phyloP scores from a whole-genome alignment of 2,113 vertebrate genomes.

The Otis tarda region DNA sequence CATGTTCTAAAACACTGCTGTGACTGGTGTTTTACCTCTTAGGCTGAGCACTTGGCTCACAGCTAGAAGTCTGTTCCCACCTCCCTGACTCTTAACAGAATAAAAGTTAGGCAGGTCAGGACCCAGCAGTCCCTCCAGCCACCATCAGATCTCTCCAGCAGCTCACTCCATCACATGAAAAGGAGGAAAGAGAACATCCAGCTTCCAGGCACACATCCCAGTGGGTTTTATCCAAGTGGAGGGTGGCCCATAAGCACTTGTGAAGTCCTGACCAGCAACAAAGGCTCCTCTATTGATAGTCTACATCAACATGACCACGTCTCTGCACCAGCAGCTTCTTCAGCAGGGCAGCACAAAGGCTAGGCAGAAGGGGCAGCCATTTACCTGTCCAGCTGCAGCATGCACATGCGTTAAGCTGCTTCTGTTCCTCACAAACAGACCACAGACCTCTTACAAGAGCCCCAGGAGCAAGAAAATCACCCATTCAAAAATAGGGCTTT shows the following conservation, averaged over 20 bases:
- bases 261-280: not conserved
- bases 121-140: not conserved
- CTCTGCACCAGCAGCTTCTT: not conserved
- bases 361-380: not conserved
- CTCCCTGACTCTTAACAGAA: too few relatives aligned
- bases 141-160: not conserved
- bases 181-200: not conserved
- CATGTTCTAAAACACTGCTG: not conserved
- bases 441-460: not conserved
- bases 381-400: not conserved
- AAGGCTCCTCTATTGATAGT: not conserved
- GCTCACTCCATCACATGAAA: not conserved
- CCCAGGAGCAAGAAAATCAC: not conserved
- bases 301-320: not conserved
- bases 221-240: not conserved
- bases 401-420: fast-evolving
- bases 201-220: not conserved
- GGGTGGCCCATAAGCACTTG: not conserved
- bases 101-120: not conserved
- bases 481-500: slow-evolving; percentile 7
- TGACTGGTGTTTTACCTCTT: not conserved
- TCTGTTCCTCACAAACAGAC: not conserved
- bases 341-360: not conserved
- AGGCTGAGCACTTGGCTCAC: not conserved
- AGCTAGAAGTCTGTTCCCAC: not conserved